Base-by-base conservation (phyloP, 2,888 invertebrate species). In the Tachina grossa region DNA sequence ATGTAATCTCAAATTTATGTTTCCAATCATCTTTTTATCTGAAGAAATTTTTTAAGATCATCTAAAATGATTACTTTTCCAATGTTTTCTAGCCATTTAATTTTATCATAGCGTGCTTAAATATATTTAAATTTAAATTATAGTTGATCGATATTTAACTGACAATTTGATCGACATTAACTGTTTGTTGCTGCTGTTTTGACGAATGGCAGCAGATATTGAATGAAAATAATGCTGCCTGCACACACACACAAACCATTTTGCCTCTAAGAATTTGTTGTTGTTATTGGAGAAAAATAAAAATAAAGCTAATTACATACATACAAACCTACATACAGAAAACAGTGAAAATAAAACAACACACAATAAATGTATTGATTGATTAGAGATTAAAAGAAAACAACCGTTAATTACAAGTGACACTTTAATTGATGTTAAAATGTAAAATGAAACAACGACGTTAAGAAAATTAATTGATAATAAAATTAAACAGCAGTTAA, bases 141-240 rank as follows among this genome's bases (percentile, higher is more conserved):
- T 41, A 61, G 14, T 84, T 89, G 88, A 89, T 90, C 89, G 90
- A 90, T 90, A 89, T 89, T 89, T 90, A 88, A 87, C 91, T 83
- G 90, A 90, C 91, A 85, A 90, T 88, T 90, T 91, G 90, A 90
- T 91, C 88, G 90, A 91, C 90, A 87, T 89, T 90, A 90, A 89
- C 90, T 88, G 91, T 88, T 90, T 88, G 91, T 88, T 90, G 90
- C 91, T 90, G 90, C 90, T 74, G 91, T 90, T 88, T 83, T 85
- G 83, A 76, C 76, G 79, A 85, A 85, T 85, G 80, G 66, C 59
- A 66, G 74, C 76, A 71, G 43, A 41, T 53, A 68, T 14, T 65
- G 19, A 76, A 71, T 57, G 22, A 68, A 76, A 57, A 61, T 4
- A 47, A 71, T 39, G 13, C 31, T 57, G 61, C 9, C 31, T 53